Evolutionary conservation across 2,888 invertebrate species (phyloP).

Genomic region (Trichopria drosophilae): DNA sequence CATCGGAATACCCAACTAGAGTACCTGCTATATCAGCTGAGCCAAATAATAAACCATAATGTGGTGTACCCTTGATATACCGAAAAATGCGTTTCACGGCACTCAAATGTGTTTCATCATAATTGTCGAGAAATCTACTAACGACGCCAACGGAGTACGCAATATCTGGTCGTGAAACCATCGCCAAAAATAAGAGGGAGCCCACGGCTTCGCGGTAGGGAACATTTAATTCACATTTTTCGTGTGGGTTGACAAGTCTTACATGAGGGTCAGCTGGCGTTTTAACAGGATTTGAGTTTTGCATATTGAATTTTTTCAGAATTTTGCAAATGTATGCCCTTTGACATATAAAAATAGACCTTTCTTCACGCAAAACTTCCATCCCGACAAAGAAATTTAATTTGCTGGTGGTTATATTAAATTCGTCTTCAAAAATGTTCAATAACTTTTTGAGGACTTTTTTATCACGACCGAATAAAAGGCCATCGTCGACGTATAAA

Average conservation of each 20-base stretch:
- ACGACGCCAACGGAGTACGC: constrained; percentile 13
- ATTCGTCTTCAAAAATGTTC: neutral
- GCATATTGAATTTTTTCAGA: constrained; percentile 27
- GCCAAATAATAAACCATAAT: too few relatives aligned
- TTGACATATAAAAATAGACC: constrained; percentile 20
- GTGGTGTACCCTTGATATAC: constrained; percentile 25
- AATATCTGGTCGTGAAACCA: constrained; percentile 14
- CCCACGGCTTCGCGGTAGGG: constrained; percentile 25
- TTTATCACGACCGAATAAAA: constrained; percentile 11
- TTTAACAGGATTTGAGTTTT: constrained; percentile 17
- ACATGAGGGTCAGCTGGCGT: constrained; percentile 17
- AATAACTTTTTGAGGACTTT: constrained; percentile 7
- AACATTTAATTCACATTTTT: neutral
- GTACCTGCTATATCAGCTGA: too few relatives aligned
- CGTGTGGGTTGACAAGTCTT: neutral
- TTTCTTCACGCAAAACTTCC: constrained; percentile 11
- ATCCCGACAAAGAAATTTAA: constrained; percentile 13
- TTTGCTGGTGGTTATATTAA: constrained; percentile 10
- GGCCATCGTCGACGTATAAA: constrained; percentile 20
- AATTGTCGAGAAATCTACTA: constrained; percentile 24
- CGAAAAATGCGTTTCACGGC: constrained; percentile 26
- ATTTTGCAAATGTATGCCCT: constrained; percentile 23
- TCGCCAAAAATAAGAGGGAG: constrained; percentile 12
- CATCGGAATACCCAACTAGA: too few relatives aligned
- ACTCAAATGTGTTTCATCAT: too few relatives aligned